A percentile compares a stretch with the other conserved stretches of the same genome.
Conservation (phyloP, 2,888 invertebrate species). For the Mythimna lalbum region DNA sequence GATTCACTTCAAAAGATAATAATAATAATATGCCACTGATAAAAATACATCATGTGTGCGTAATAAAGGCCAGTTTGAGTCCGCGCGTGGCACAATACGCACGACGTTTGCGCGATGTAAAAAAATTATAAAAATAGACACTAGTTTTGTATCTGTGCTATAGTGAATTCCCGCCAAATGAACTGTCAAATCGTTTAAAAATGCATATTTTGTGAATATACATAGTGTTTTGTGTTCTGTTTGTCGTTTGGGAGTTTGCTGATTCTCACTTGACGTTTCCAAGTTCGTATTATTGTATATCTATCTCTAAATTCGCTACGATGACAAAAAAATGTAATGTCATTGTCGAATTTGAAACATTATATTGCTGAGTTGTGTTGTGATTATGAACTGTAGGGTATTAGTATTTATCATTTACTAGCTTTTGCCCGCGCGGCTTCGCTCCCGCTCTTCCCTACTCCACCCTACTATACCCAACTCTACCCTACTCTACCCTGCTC, state of each 20-base stretch:
- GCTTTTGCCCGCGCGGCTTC: too few relatives aligned
- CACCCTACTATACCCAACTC: too few relatives aligned
- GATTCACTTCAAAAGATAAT: conserved; percentile 17
- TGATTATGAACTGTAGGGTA: not conserved
- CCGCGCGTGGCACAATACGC: conserved; percentile 15
- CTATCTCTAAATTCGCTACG: not conserved
- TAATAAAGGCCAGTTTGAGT: conserved; percentile 10
- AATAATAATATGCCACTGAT: conserved; percentile 22
- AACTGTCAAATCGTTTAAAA: not conserved
- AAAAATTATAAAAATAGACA: not conserved
- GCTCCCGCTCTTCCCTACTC: too few relatives aligned
- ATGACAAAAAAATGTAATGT: too few relatives aligned
- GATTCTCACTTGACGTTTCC: not conserved
- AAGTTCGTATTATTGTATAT: conserved; percentile 9
- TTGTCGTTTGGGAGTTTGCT: conserved; percentile 1
- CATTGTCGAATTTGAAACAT: not conserved
- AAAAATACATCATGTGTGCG: conserved; percentile 25
- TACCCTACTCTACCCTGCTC: too few relatives aligned
- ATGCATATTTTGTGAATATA: not conserved
- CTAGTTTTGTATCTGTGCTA: too few relatives aligned
- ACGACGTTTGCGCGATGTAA: not conserved
- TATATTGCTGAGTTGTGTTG: not conserved
- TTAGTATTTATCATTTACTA: not conserved
- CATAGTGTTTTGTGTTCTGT: not conserved
- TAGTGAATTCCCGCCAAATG: conserved; percentile 28